Conservation (phyloP, 1,140 invertebrate genomes). For the Bombyx mandarina region DNA sequence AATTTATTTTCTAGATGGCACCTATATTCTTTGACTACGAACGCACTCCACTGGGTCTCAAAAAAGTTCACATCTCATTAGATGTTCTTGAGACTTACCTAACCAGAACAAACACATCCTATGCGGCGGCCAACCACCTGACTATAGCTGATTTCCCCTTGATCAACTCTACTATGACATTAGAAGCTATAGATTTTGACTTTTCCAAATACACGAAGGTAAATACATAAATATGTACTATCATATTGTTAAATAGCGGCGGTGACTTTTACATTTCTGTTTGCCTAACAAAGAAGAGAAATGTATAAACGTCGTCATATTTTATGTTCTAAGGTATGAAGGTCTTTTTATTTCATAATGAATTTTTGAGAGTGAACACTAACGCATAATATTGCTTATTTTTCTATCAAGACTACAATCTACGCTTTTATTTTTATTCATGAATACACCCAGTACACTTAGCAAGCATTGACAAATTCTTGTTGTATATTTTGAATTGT, state of each 20-base stretch:
- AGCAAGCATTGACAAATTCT: too few relatives aligned
- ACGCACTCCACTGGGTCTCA: conserved; percentile 74
- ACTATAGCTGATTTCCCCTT: conserved; percentile 83
- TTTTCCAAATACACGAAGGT: conserved; percentile 71
- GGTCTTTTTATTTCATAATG: too few relatives aligned
- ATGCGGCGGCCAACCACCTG: conserved; percentile 77
- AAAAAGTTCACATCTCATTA: conserved; percentile 77
- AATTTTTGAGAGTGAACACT: too few relatives aligned
- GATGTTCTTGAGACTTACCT: conserved; percentile 79
- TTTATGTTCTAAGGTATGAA: too few relatives aligned
- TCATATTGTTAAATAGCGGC: conserved; percentile 1
- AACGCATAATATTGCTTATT: too few relatives aligned
- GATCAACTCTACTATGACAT: conserved; percentile 77
- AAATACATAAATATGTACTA: conserved; percentile 7
- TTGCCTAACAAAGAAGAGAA: too few relatives aligned
- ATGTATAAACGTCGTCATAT: too few relatives aligned
- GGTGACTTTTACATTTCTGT: too few relatives aligned
- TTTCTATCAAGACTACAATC: too few relatives aligned
- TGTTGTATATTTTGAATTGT: too few relatives aligned
- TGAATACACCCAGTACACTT: too few relatives aligned
- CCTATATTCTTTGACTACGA: conserved; percentile 83
- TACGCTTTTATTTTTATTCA: too few relatives aligned
- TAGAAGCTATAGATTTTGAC: conserved; percentile 81
- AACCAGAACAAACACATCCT: conserved; percentile 72
- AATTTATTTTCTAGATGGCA: conserved; percentile 70